Evolutionary conservation across 2,797 vertebrate genomes (phyloP).

Genomic region (Danio jaintianensis): DNA sequence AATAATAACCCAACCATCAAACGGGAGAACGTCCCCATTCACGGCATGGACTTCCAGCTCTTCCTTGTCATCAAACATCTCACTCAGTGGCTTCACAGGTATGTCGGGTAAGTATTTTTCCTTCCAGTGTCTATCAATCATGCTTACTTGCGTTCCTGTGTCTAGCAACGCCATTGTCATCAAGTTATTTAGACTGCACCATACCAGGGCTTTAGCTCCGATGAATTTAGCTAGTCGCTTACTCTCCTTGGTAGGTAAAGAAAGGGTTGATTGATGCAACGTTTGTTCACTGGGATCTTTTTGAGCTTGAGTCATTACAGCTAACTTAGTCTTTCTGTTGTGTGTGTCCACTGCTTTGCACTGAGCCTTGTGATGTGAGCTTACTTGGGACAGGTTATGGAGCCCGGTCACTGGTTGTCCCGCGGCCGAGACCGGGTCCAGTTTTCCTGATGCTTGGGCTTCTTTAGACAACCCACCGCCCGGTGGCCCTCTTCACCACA

Average conservation of each 20-base stretch:
- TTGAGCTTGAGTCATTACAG: neutral
- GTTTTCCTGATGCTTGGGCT: constrained; percentile 35
- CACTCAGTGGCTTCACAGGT: constrained; percentile 10
- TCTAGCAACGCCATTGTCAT: constrained; percentile 52
- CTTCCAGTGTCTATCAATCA: constrained; percentile 52
- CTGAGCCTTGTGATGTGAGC: neutral
- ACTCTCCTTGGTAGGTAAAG: neutral
- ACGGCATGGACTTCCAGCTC: constrained; percentile 37
- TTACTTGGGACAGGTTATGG: constrained; percentile 28
- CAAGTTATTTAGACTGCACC: constrained; percentile 54
- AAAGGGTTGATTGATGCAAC: neutral
- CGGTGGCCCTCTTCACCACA: constrained; percentile 55
- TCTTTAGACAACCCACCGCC: constrained; percentile 49
- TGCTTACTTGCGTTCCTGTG: constrained; percentile 57
- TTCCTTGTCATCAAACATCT: constrained; percentile 45
- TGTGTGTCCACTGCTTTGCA: no score
- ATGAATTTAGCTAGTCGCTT: constrained; percentile 12
- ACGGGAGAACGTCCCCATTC: constrained; percentile 41
- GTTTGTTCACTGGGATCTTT: neutral
- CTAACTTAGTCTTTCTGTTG: neutral
- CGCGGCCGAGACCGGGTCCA: constrained; percentile 36
- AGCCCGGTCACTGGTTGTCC: constrained; percentile 52
- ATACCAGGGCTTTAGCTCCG: constrained; percentile 29
- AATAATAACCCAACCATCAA: constrained; percentile 54
- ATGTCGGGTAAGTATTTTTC: constrained; percentile 43